These are phyloP conservation scores for Chamaea fasciata DNA, from an alignment of 2,113 vertebrate species.

Conservation along the genomic window DNA sequence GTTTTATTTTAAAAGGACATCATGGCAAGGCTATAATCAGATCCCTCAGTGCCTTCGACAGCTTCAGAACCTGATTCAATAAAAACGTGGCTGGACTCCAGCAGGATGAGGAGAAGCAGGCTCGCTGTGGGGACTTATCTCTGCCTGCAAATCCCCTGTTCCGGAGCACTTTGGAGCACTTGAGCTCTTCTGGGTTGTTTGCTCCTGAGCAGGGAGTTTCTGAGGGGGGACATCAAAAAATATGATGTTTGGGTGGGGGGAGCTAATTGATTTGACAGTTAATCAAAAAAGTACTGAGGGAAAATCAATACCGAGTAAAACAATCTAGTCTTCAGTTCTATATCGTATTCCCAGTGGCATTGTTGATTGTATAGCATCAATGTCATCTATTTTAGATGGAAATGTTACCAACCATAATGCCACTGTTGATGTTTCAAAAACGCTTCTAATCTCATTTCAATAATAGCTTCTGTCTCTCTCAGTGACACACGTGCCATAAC, in stretches of 20 bases:
- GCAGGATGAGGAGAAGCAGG: constrained; percentile 24
- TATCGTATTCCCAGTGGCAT: constrained; percentile 52
- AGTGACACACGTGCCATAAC: constrained; percentile 70
- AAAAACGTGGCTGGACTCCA: constrained; percentile 41
- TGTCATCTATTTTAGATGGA: constrained; percentile 68
- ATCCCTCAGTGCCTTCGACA: constrained; percentile 48
- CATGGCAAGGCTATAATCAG: constrained; percentile 39
- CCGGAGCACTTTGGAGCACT: background rate
- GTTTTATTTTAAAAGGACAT: constrained; percentile 51
- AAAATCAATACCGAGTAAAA: constrained; percentile 63
- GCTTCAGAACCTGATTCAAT: constrained; percentile 50
- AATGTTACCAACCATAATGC: constrained; percentile 69
- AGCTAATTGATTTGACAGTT: constrained; percentile 62
- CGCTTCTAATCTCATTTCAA: constrained; percentile 75
- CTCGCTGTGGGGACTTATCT: background rate
- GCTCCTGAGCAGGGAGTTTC: background rate
- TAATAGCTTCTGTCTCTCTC: constrained; percentile 78
- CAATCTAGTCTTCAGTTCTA: constrained; percentile 53
- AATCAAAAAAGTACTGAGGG: constrained; percentile 60
- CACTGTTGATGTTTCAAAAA: constrained; percentile 76
- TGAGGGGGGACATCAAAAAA: background rate
- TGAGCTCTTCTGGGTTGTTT: background rate
- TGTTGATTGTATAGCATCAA: constrained; percentile 66
- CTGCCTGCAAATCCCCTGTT: background rate
- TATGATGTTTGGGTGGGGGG: constrained; percentile 49